These are phyloP conservation scores for Nymphalis io DNA, from an alignment of 1,140 invertebrate species.

Conservation along the genomic window DNA sequence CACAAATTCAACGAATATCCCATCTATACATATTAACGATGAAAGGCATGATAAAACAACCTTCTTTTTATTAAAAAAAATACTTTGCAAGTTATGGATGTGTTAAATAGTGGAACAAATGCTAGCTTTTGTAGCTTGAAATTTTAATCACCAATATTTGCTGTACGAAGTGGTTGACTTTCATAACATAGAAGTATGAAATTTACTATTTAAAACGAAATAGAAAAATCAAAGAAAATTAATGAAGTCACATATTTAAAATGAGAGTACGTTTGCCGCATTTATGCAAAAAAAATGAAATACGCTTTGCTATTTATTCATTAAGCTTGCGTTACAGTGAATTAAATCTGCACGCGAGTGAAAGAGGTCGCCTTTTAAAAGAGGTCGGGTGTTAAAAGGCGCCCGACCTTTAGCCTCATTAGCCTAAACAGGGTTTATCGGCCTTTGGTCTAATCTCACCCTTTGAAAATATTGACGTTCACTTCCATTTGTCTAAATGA, in stretches of 20 bases:
- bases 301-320: not conserved
- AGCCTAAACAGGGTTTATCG: conserved; percentile 11
- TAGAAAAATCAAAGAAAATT: not conserved
- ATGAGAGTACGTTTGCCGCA: not conserved
- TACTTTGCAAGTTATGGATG: too few relatives aligned
- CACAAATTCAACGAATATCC: too few relatives aligned
- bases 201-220: not conserved
- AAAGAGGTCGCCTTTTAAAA: conserved; percentile 6
- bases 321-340: conserved; percentile 3
- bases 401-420: conserved; percentile 6
- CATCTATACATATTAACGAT: too few relatives aligned
- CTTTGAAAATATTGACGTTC: not conserved
- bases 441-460: conserved; percentile 3
- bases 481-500: not conserved
- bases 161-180: too few relatives aligned
- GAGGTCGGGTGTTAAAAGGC: conserved; percentile 9
- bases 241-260: not conserved
- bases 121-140: too few relatives aligned
- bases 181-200: too few relatives aligned
- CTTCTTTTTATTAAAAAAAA: too few relatives aligned
- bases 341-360: conserved; percentile 4
- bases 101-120: too few relatives aligned
- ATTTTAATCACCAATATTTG: too few relatives aligned
- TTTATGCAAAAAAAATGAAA: not conserved
- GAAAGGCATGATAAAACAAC: too few relatives aligned